These are phyloP conservation scores for Diadema setosum DNA, from an alignment of 35 echinoderm and acorn worm species.

Conservation along the genomic window DNA sequence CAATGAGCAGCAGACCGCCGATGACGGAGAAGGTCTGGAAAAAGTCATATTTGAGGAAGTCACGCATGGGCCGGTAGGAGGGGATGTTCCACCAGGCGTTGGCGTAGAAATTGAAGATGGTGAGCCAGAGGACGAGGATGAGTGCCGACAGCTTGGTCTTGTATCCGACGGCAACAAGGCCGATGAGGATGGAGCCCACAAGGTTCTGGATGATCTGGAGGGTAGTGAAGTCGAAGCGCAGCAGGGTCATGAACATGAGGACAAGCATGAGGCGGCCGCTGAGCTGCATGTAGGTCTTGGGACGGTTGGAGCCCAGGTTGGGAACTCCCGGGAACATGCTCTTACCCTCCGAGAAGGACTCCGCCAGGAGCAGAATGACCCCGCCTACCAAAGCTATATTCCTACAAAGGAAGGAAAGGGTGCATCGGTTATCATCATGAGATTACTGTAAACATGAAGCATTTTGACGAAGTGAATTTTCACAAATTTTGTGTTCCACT, in stretches of 20 bases:
- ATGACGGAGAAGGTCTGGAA: slow-evolving; percentile 99
- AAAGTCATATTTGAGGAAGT: slow-evolving; percentile 99
- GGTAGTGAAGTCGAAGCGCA: slow-evolving; percentile 81
- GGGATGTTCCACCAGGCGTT: slow-evolving; percentile 99
- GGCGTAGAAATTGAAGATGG: slow-evolving; percentile 91
- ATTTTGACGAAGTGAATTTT: too few relatives aligned
- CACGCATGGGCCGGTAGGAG: slow-evolving; percentile 89
- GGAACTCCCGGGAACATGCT: slow-evolving; percentile 96
- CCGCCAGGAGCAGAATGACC: slow-evolving; percentile 90
- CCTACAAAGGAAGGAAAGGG: too few relatives aligned
- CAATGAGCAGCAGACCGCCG: slow-evolving; percentile 82
- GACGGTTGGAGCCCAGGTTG: slow-evolving; percentile 80
- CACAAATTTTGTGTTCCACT: too few relatives aligned
- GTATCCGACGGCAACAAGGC: slow-evolving; percentile 90
- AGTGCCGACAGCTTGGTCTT: slow-evolving; percentile 95
- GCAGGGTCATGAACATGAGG: slow-evolving; percentile 98
- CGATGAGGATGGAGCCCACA: slow-evolving; percentile 81
- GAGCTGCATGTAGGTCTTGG: slow-evolving; percentile 99
- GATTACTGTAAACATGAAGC: too few relatives aligned
- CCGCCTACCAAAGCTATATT: slow-evolving; percentile 88
- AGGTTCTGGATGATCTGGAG: slow-evolving; percentile 85
- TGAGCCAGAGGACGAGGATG: slow-evolving; percentile 92
- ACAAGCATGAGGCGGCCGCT: slow-evolving; percentile 92
- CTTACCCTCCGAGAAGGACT: slow-evolving; percentile 86
- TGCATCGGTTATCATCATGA: too few relatives aligned